Evolutionary conservation across 2,113 vertebrate species (phyloP).

Genomic region (Nyctereutes procyonoides): DNA sequence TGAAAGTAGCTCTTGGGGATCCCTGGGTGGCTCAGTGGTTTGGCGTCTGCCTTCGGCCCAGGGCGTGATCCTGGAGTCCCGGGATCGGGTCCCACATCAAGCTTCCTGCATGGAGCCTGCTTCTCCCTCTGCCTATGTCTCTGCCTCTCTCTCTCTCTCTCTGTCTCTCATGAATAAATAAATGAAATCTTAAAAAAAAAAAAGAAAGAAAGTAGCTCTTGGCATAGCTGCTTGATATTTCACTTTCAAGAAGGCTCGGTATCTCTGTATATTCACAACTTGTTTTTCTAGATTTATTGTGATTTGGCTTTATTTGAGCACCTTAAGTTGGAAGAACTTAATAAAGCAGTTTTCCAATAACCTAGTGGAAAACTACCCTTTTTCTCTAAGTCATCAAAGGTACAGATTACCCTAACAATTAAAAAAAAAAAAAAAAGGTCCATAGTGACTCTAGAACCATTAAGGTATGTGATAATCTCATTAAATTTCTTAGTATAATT

Average conservation of each 20-base stretch:
- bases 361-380: background rate
- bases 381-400: slow-evolving; percentile 38
- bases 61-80: too few species aligned
- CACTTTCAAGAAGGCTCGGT: background rate
- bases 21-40: too few species aligned
- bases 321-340: slow-evolving; percentile 10
- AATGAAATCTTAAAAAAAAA: too few species aligned
- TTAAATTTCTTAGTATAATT: slow-evolving; percentile 55
- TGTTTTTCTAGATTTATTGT: slow-evolving; percentile 6
- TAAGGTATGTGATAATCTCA: slow-evolving; percentile 59
- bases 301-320: slow-evolving; percentile 16
- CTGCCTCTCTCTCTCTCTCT: too few species aligned
- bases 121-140: too few species aligned
- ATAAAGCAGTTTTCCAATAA: slow-evolving; percentile 16
- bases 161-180: too few species aligned
- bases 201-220: background rate
- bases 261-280: background rate
- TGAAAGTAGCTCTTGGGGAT: slow-evolving; percentile 15
- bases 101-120: too few species aligned
- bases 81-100: too few species aligned
- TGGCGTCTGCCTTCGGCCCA: too few species aligned
- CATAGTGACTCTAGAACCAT: slow-evolving; percentile 4
- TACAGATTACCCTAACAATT: slow-evolving; percentile 53
- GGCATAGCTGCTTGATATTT: background rate
- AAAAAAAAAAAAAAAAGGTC: background rate